Base-by-base conservation (phyloP, 2,888 invertebrate genomes). In the Ophion costatus region DNA sequence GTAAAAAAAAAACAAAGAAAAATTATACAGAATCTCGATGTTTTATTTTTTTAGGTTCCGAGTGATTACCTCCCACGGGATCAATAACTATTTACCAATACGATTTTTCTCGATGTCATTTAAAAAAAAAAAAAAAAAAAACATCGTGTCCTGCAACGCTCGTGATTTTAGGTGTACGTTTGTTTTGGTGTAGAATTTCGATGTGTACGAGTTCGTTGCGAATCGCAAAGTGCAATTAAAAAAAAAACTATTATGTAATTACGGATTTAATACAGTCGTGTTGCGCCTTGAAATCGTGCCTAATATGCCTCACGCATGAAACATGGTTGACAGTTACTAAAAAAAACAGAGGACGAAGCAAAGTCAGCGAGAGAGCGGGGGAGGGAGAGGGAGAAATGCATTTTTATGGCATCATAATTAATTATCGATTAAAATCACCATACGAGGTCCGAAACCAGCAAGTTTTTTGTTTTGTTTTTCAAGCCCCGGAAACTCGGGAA, bases 271-370 rank as follows among this genome's bases (percentile, higher is more conserved):
- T 20, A 57, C 6, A 67, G 67, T 56, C 33, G 24, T 66, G 69
- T 79, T 75, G 42, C 20, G 82, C 75, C 82, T 82, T 84, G 45
- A 51, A 82, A 84, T 76, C 51, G 75, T 84, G 82, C 84, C 84
- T 82, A 79, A 78, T 71, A 61, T 82, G 70, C 75, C 69, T 79
- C 42, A 64, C 77, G 51, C 29, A 78, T 24, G 64, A 42, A 73
- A 70, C 24, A 81, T 57, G 64, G 66, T 82, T 56, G 69, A 79
- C 71, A 76, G 82, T 81, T 84, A 74, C 77, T 75, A 83, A 79
- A 81, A 56, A 17, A 14, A 70, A 67, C 2, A 64, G 29, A 4
- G 42, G 14, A 61, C 0, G 45, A 45, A 11, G 14, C 14, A 51
- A 17, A 51, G 3, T 4, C 5, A 51, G 51, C 17, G 5, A 14